Evolutionary conservation across 2,888 invertebrate species (phyloP), one percentile per base, ranked within the genome.

Genomic region (Drosophila eohydei): DNA sequence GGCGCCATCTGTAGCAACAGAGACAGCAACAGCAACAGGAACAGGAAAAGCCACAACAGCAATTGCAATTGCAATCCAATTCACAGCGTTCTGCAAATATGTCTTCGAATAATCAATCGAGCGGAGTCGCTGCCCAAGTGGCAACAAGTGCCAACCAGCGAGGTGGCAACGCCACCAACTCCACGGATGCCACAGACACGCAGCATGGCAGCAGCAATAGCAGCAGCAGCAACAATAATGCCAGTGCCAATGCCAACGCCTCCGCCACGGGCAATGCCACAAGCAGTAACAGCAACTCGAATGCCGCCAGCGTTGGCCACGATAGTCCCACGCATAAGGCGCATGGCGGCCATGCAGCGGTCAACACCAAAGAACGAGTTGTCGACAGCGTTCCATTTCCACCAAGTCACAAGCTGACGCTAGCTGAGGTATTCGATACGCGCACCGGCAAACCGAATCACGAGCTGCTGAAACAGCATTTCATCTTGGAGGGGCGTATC

Each of bases 401-500:
- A 93, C 99, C 99, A 92, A 98, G 97, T 94, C 98, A 98, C 94
- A 98, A 98, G 94, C 95, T 99, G 93, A 97, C 97, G 44, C 92
- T 95, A 97, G 95, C 97, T 91, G 99, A 99, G 94, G 98, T 99
- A 91, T 99, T 98, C 94, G 99, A 99, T 94, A 94, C 97, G 92
- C 96, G 98, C 94, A 95, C 96, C 93, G 97, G 96, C 89, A 98
- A 98, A 94, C 99, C 99, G 91, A 96, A 97, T 92, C 98, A 98
- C 92, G 99, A 99, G 93, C 96, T 98, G 92, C 96, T 99, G 93
- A 99, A 99, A 94, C 98, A 99, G 94, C 99, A 99, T 94, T 99
- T 99, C 94, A 97, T 99, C 92, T 95, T 98, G 93, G 99, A 99
- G 94, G 99, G 99, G 80, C 96, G 99, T 92, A 98, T 99, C 94